These are phyloP conservation scores for Pteria penguin DNA, from an alignment of 2,888 invertebrate genomes.

Conservation along the genomic window DNA sequence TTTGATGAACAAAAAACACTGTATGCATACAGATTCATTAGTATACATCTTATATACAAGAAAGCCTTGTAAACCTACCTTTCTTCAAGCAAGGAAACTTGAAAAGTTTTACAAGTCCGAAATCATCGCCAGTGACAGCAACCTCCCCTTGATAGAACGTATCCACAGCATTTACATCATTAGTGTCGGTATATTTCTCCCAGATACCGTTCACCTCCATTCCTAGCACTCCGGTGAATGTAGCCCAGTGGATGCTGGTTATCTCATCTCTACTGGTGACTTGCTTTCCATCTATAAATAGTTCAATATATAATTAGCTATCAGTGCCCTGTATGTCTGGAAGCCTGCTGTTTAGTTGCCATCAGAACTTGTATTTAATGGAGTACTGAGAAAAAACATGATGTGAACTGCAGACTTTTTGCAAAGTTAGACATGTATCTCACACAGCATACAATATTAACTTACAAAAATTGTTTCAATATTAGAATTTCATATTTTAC, in stretches of 20 bases:
- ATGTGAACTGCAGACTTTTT: too few relatives aligned
- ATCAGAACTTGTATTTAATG: too few relatives aligned
- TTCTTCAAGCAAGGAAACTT: constrained; percentile 78
- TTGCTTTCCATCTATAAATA: constrained; percentile 76
- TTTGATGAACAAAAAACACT: too few relatives aligned
- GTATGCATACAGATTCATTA: too few relatives aligned
- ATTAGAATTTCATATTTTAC: too few relatives aligned
- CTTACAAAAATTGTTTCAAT: too few relatives aligned
- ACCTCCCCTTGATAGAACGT: constrained; percentile 73
- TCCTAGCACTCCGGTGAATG: constrained; percentile 80
- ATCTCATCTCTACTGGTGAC: constrained; percentile 77
- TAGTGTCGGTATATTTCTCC: constrained; percentile 80
- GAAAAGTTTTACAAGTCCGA: constrained; percentile 80
- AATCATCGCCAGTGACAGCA: constrained; percentile 79
- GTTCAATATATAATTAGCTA: not conserved
- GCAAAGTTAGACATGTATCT: too few relatives aligned
- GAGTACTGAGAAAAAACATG: too few relatives aligned
- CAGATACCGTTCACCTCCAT: constrained; percentile 79
- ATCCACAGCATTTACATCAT: constrained; percentile 80
- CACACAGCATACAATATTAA: too few relatives aligned
- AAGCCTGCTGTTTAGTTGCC: too few relatives aligned
- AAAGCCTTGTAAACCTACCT: constrained; percentile 75
- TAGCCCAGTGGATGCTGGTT: constrained; percentile 75
- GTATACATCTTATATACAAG: too few relatives aligned
- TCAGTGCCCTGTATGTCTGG: too few relatives aligned